phyloP scores from a whole-genome alignment of 2,113 vertebrate species.

The Phalacrocorax carbo region DNA sequence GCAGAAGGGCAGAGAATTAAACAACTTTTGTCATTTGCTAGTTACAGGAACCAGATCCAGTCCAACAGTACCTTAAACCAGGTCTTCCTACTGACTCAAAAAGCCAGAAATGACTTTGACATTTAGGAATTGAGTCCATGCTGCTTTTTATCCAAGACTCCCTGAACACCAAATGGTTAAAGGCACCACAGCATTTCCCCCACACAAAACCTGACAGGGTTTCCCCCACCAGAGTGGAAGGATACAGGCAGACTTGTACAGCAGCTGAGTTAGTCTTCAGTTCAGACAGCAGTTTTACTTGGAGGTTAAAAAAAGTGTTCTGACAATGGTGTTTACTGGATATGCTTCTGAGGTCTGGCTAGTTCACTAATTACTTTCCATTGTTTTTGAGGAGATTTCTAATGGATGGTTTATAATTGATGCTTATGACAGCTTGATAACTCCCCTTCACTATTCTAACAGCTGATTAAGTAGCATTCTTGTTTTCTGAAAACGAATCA shows the following conservation, averaged over 20 bases:
- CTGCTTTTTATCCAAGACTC: not conserved
- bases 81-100: not conserved
- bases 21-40: not conserved
- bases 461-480: not conserved
- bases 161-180: not conserved
- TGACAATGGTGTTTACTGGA: not conserved
- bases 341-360: not conserved
- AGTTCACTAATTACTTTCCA: not conserved
- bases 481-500: not conserved
- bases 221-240: not conserved
- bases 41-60: not conserved
- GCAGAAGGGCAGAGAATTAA: not conserved
- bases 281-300: not conserved
- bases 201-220: not conserved
- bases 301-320: not conserved
- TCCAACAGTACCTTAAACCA: not conserved
- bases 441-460: not conserved
- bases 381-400: not conserved
- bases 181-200: not conserved
- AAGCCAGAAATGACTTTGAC: not conserved
- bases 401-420: not conserved
- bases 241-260: not conserved
- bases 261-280: not conserved
- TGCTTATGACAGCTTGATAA: not conserved
- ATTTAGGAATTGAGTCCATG: not conserved